Percentiles rank a stretch among this genome's conserved stretches.
Conservation (phyloP, 2,797 vertebrate genomes). For the Alfaro cultratus region DNA sequence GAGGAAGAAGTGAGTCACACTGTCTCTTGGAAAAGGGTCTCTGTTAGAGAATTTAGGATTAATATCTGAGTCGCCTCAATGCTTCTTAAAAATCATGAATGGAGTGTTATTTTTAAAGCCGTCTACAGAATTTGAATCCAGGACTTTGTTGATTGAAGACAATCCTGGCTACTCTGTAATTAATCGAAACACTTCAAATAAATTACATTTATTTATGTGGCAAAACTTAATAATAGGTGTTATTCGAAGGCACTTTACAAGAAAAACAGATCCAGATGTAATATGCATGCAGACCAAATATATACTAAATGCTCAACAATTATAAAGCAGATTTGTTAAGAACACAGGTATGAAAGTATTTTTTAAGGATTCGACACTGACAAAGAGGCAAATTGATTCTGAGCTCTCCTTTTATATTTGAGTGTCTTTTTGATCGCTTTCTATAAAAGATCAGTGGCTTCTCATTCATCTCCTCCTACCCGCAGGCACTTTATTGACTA, state of each 20-base stretch:
- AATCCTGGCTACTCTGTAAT: not conserved
- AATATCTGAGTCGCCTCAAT: slow-evolving; percentile 17
- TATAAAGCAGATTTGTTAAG: not conserved
- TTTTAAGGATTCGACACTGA: not conserved
- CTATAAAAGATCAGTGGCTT: not conserved
- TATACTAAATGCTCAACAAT: not conserved
- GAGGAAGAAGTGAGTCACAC: slow-evolving; percentile 8
- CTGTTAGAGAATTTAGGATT: slow-evolving; percentile 16
- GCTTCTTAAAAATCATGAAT: slow-evolving; percentile 5
- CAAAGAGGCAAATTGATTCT: not conserved
- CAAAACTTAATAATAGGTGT: not conserved
- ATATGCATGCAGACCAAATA: not conserved
- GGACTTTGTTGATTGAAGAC: not conserved
- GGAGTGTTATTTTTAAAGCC: not conserved
- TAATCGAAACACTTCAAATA: not conserved
- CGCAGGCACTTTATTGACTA: slow-evolving; percentile 4
- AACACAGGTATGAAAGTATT: not conserved
- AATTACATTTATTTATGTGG: not conserved
- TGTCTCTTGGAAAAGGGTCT: slow-evolving; percentile 11
- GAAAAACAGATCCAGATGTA: not conserved
- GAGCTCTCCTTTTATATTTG: not conserved
- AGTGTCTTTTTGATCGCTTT: not conserved
- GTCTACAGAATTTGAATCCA: no score
- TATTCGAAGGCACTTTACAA: not conserved
- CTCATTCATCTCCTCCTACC: not conserved